These are phyloP conservation scores for Macrobrachium nipponense DNA, from an alignment of 1,140 invertebrate species.

Conservation along the genomic window DNA sequence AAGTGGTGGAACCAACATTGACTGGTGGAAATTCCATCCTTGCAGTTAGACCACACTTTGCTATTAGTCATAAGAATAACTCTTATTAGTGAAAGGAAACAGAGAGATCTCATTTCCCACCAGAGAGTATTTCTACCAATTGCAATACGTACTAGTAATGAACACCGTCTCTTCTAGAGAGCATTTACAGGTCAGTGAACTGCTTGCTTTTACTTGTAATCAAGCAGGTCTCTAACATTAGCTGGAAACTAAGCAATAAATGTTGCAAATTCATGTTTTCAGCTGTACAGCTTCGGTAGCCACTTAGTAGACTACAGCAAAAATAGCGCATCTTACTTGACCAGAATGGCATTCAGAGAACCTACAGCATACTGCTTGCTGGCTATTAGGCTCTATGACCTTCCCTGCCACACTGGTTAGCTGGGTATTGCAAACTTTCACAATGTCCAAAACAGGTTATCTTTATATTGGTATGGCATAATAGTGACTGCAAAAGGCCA, in stretches of 20 bases:
- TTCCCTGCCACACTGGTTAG: conserved; percentile 9
- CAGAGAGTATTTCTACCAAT: no score
- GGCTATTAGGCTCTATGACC: not conserved
- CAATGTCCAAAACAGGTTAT: conserved; percentile 22
- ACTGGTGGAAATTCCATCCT: no score
- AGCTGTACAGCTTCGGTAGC: conserved; percentile 47
- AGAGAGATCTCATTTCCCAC: no score
- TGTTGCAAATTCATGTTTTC: conserved; percentile 54
- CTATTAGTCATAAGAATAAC: no score
- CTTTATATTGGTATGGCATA: conserved; percentile 41
- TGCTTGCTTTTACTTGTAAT: conserved; percentile 36
- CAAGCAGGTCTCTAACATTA: conserved; percentile 52
- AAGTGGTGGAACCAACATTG: no score
- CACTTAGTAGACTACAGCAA: conserved; percentile 59
- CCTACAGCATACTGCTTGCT: conserved; percentile 2
- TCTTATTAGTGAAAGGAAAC: no score
- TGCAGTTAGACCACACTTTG: no score
- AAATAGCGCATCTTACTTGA: conserved; percentile 45
- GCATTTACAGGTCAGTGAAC: conserved; percentile 2
- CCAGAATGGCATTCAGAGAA: conserved; percentile 31
- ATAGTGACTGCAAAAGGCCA: conserved; percentile 39
- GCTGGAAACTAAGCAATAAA: conserved; percentile 47
- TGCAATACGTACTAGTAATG: no score
- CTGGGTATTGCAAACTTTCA: conserved; percentile 12
- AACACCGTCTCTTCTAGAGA: no score